Conservation (phyloP, 1,140 invertebrate genomes). For the Apis cerana region DNA sequence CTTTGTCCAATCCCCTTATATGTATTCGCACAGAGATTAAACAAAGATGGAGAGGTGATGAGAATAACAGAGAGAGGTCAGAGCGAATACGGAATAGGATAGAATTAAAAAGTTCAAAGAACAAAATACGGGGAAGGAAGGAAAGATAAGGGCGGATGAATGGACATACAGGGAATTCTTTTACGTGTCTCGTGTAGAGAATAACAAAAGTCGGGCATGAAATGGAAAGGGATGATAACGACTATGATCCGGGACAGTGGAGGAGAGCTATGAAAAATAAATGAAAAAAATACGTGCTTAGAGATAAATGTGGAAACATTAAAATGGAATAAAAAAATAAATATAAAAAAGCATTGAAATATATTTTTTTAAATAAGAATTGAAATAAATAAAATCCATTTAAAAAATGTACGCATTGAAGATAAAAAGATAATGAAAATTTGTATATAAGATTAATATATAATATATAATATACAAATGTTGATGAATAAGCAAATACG, state of each 20-base stretch:
- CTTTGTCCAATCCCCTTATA: not conserved
- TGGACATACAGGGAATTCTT: slow-evolving; percentile 7
- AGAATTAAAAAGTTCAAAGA: slow-evolving; percentile 49
- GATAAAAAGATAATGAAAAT: not conserved
- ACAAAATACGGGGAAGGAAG: slow-evolving; percentile 19
- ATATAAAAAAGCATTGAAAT: too few species aligned
- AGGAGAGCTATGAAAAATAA: not conserved
- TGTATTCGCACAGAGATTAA: slow-evolving; percentile 20
- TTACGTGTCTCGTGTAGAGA: slow-evolving; percentile 9
- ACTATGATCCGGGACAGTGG: not conserved
- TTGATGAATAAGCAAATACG: not conserved
- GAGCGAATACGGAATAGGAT: slow-evolving; percentile 1
- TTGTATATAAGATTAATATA: not conserved
- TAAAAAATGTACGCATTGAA: too few species aligned
- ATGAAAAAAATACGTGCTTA: not conserved
- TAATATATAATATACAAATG: not conserved
- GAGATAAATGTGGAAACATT: not conserved
- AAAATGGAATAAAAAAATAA: too few species aligned
- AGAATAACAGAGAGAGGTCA: not conserved
- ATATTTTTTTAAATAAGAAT: too few species aligned
- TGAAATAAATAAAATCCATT: too few species aligned
- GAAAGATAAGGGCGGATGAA: slow-evolving; percentile 14
- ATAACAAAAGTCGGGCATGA: slow-evolving; percentile 42
- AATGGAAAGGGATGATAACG: slow-evolving; percentile 15
- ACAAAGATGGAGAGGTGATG: not conserved